Evolutionary conservation across 2,888 invertebrate genomes (phyloP), one percentile per base, ranked within the genome.

Genomic region (Platynereis dumerilii): DNA sequence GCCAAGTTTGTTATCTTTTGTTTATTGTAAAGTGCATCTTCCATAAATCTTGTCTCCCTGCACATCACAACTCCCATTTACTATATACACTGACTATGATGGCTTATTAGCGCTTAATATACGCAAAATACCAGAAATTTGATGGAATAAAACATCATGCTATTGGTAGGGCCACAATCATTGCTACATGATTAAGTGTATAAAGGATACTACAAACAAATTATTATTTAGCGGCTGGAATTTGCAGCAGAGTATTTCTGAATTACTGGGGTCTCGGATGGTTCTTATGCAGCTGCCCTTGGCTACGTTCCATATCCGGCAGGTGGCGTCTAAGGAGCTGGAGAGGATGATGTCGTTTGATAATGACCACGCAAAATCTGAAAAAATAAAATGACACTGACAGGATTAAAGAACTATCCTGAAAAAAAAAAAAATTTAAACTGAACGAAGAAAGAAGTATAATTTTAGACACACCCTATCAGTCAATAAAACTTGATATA

Each of bases 201-300:
- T 22, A 52, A 79, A 90, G 89, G 90, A 90, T 90, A 91, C 91
- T 77, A 92, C 89, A 74, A 93, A 89, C 86, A 93, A 89, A 84
- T 93, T 93, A 80, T 93, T 93, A 80, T 93, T 94, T 55, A 90
- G 88, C 0, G 93, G 93, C 79, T 92, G 91, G 85, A 93, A 93
- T 58, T 89, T 87, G 82, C 92, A 92, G 57, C 76, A 79, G 54
- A 80, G 73, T 27, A 83, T 73, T 67, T 81, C 80, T n/a, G 76
- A 78, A 2, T 77, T 76, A n/a, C 71, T 71, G 29, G 73, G 75
- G 69, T 81, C 81, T 60, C 75, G 74, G 44, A 80, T 78, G 42
- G 76, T 77, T 20, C 84, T 72, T 65, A 83, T 77, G 72, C 84
- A 84, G 22, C 72, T 74, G 3, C 82, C 83, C n/a, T 80, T 81